Evolutionary conservation across 2,113 vertebrate species (phyloP).

Genomic region (Microtus richardsoni): DNA sequence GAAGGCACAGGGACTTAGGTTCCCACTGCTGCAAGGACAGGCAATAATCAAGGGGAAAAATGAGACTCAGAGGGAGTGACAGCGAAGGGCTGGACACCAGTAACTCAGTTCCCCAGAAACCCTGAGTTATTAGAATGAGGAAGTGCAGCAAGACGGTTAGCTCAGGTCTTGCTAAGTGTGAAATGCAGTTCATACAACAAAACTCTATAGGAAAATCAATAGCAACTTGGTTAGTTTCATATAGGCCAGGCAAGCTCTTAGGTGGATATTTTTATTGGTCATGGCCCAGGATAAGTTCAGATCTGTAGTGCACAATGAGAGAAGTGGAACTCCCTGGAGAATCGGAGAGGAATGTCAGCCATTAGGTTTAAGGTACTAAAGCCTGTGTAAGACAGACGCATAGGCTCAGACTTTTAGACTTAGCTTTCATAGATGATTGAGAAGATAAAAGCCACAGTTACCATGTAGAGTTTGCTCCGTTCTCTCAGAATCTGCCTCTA

Average conservation of each 20-base stretch:
- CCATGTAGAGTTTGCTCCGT: not conserved
- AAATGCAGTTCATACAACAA: not conserved
- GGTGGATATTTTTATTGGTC: not conserved
- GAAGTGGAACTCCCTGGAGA: not conserved
- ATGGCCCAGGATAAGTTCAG: not conserved
- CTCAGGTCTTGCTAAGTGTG: not conserved
- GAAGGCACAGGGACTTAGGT: not conserved
- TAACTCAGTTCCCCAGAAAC: not conserved
- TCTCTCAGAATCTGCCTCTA: not conserved
- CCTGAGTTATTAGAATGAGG: not conserved
- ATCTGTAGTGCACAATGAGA: not conserved
- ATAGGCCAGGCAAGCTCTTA: not conserved
- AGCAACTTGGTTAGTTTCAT: not conserved
- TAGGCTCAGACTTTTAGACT: not conserved
- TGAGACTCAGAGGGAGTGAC: not conserved
- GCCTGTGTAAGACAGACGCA: too few species aligned
- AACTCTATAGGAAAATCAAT: not conserved
- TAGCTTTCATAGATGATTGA: not conserved
- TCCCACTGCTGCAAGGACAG: not conserved
- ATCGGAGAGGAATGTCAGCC: not conserved
- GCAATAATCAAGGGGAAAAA: not conserved
- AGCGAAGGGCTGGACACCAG: not conserved
- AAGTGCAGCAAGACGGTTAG: not conserved
- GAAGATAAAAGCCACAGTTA: not conserved
- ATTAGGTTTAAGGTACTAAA: not conserved